Evolutionary conservation across 2,888 invertebrate species (phyloP).

Genomic region (Drepana falcataria): DNA sequence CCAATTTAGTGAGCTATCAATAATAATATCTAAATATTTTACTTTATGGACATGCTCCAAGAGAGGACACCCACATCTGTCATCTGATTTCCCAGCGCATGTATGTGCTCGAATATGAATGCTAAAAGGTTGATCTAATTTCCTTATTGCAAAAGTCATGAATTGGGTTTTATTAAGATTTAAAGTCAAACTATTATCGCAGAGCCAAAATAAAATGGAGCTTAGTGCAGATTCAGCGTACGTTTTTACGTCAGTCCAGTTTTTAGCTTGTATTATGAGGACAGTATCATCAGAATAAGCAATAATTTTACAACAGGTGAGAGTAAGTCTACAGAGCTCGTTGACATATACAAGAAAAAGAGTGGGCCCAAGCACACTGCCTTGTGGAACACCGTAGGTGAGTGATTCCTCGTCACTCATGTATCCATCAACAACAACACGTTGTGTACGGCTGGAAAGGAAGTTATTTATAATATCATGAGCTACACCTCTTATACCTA

Average conservation of each 20-base stretch:
- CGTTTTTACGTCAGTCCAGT: constrained; percentile 3
- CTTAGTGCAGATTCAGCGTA: constrained; percentile 5
- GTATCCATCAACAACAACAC: not conserved
- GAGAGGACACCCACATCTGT: too few relatives aligned
- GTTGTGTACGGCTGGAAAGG: not conserved
- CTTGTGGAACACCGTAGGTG: not conserved
- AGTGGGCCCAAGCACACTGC: constrained; percentile 1
- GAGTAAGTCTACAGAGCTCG: constrained; percentile 2
- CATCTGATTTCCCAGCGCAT: too few relatives aligned
- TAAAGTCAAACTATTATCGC: constrained; percentile 5
- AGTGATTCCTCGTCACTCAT: not conserved
- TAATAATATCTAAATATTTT: too few relatives aligned
- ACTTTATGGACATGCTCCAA: too few relatives aligned
- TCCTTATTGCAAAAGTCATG: too few relatives aligned
- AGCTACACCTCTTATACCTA: not conserved
- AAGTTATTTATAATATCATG: not conserved
- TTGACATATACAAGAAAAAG: constrained; percentile 7
- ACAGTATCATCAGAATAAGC: constrained; percentile 15
- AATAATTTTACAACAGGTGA: constrained; percentile 6
- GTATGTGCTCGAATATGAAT: too few relatives aligned
- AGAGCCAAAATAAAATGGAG: constrained; percentile 3
- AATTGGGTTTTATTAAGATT: not conserved
- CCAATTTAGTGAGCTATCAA: too few relatives aligned
- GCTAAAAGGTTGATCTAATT: too few relatives aligned
- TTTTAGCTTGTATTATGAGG: constrained; percentile 4